Evolutionary conservation across 2,113 vertebrate genomes (phyloP).

Genomic region (Symphodus melops): DNA sequence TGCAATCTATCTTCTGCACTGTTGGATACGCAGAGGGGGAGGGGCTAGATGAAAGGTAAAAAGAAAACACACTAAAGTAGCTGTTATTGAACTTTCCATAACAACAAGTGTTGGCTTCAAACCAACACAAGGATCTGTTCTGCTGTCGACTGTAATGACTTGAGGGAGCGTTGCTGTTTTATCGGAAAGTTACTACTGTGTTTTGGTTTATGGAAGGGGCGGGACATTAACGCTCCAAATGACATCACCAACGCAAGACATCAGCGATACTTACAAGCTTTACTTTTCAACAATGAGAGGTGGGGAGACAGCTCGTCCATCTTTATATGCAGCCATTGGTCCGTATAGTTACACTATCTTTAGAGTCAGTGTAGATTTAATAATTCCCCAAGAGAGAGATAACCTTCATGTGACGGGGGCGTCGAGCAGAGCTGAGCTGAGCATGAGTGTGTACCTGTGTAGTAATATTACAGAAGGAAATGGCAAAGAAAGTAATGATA

Average conservation of each 20-base stretch:
- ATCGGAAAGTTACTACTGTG: not conserved
- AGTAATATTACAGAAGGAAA: conserved; percentile 10
- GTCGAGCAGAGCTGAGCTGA: not conserved
- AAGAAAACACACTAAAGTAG: no score
- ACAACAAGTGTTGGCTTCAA: no score
- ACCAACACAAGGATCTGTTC: no score
- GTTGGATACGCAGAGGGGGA: no score
- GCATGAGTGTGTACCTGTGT: not conserved
- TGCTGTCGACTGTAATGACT: not conserved
- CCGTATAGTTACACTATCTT: not conserved
- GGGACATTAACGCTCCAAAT: not conserved
- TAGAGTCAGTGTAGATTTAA: not conserved
- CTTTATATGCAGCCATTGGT: not conserved
- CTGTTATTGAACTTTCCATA: no score
- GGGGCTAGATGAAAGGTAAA: no score
- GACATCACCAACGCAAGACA: not conserved
- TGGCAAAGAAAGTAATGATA: conserved; percentile 24
- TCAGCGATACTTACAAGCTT: not conserved
- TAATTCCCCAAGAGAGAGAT: not conserved
- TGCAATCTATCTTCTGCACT: no score
- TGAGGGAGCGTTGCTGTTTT: not conserved
- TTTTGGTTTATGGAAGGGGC: not conserved
- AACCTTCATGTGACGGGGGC: not conserved
- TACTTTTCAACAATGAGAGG: not conserved
- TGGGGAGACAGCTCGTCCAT: not conserved